A percentile compares a stretch with the other conserved stretches of the same genome.
Evolutionary conservation across 2,113 vertebrate species (phyloP).

Genomic region (Prunella fulvescens): DNA sequence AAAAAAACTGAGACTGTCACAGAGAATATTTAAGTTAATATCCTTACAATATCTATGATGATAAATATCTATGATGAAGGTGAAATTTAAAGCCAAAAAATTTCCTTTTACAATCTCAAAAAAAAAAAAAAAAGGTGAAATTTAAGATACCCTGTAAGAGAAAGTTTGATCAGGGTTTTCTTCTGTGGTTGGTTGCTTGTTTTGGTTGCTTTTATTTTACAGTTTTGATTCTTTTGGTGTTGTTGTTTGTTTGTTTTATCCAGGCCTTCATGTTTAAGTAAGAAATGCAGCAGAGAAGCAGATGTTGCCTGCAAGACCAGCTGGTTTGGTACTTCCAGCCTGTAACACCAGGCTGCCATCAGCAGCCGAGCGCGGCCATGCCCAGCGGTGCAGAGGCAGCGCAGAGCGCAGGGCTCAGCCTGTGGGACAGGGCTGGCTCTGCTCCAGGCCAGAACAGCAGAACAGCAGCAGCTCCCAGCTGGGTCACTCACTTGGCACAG

Average conservation of each 20-base stretch:
- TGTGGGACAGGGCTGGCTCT: neutral
- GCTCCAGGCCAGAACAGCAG: neutral
- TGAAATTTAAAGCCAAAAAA: neutral
- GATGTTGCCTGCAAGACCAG: neutral
- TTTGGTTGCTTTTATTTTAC: neutral
- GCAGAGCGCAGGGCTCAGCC: neutral
- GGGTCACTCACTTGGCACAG: neutral
- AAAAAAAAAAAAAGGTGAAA: neutral
- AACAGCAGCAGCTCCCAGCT: neutral
- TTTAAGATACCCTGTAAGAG: neutral
- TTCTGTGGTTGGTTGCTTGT: neutral
- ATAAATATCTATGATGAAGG: too few species aligned
- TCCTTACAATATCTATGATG: neutral
- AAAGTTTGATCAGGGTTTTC: neutral
- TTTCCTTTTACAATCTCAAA: neutral
- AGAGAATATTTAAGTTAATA: neutral
- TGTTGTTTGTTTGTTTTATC: neutral
- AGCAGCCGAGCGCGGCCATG: neutral
- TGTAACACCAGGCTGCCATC: neutral
- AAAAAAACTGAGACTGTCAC: neutral
- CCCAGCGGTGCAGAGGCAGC: accelerated
- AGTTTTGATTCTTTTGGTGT: neutral
- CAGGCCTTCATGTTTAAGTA: neutral
- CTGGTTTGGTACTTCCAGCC: neutral
- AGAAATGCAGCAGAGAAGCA: neutral